Base-by-base conservation (phyloP, 2,888 invertebrate genomes). In the Aproaerema taeniolella region DNA sequence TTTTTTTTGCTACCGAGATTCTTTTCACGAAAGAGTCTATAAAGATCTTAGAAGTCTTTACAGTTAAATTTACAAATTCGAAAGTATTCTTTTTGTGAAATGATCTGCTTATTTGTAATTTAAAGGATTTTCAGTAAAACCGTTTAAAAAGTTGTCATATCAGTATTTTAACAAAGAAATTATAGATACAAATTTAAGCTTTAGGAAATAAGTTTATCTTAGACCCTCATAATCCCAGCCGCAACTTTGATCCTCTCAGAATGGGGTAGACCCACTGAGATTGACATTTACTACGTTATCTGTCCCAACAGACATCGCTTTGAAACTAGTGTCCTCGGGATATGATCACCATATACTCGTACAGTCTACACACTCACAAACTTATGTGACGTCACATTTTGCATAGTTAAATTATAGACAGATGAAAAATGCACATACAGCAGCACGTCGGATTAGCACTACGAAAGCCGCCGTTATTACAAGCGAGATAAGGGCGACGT, bases 171-270 rank as follows among this genome's bases (percentile, higher is more conserved):
- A 67, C 70, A 67, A 68, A 65, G 65, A 65, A 67, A 64, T 55
- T 63, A 68, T 66, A 61, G 70, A 65, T 69, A 79, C 71, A 72
- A 79, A 79, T 79, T 80, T 75, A 74, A 71, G 70, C 63, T 75
- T 72, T 71, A 67, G 67, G 75, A 79, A 80, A 79, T 76, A 72
- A 75, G 74, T 75, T 82, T 80, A 80, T 82, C 82, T 77, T 72
- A 68, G 75, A 81, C 83, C 83, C 82, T 82, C 80, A 83, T 83
- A 83, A 83, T 83, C 83, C 80, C 62, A 63, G 63, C 74, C 78
- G 68, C 77, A 77, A 83, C 78, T 81, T 81, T 81, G 80, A 79
- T 79, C 82, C 78, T 61, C 66, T 68, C 70, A 70, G 72, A 80
- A 80, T 78, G 74, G 73, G 69, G 66, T 61, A 69, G 66, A 68